Conservation (phyloP, 2,113 vertebrate species). For the Elachura formosa region DNA sequence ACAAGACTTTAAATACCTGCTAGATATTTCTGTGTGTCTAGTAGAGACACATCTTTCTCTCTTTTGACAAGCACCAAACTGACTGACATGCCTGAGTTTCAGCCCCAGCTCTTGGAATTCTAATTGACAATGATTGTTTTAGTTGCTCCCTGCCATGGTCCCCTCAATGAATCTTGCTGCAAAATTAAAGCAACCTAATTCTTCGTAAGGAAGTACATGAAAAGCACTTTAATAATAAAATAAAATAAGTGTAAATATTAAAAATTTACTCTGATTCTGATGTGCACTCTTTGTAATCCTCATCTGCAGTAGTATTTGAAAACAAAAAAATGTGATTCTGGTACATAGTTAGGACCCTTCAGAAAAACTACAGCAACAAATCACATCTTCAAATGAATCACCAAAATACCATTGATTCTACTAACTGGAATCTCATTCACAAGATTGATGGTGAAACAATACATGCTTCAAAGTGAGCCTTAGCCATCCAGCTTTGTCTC, state of each 20-base stretch:
- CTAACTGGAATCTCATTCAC: background rate
- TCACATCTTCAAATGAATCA: background rate
- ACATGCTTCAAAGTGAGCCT: rapidly evolving
- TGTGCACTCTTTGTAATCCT: background rate
- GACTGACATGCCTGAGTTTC: background rate
- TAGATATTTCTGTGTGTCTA: background rate
- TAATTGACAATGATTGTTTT: background rate
- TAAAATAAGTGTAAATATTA: background rate
- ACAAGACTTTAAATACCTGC: background rate
- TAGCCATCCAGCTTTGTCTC: background rate
- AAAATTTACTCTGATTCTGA: background rate
- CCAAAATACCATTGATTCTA: background rate
- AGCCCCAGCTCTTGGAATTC: background rate
- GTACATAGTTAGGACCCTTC: background rate
- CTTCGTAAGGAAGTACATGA: background rate
- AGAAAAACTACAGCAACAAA: background rate
- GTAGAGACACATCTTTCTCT: background rate
- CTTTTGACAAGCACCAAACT: background rate
- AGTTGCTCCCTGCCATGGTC: background rate
- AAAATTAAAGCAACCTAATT: background rate
- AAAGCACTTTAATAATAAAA: background rate
- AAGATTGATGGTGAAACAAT: background rate
- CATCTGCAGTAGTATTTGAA: background rate
- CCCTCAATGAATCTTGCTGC: background rate
- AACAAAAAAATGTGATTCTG: background rate